Base-by-base conservation (phyloP, 2,797 vertebrate species). In the Vespertilio murinus region DNA sequence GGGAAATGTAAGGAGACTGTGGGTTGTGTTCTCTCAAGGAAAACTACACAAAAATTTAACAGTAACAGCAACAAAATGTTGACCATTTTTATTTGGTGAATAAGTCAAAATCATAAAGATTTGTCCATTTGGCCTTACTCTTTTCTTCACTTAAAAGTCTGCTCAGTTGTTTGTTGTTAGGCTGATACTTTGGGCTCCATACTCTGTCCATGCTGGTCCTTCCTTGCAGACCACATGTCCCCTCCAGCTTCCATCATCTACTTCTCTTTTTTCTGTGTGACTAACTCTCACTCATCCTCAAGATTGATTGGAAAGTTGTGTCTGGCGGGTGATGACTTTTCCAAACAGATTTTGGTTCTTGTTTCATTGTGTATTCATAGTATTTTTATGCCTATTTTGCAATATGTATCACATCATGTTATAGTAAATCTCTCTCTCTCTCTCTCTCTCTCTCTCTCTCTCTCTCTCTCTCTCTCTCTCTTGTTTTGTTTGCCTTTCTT, bases 111-210 rank as follows among this genome's bases (percentile, higher is more conserved):
- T 54, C 73, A 73, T 54, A 49, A 42, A 87, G 52, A 61, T 14
- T 61, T 91, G 40, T 77, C 9, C 18, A 30, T 5, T n/a, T 2
- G 20, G 11, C 9, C 52, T 89, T 14, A 40, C 13, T n/a, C 38
- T 45, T 91, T 45, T 69, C 49, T 38, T 83, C 47, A 35, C 20
- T 79, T 54, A 49, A 33, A 42, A 67, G 16, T 20, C 75, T 64
- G 28, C 12, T 52, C 7, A 13, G 11, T 14, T 75, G 64, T 74
- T 22, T 20, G 2, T 11, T 64, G 56, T 52, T n/a, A 81, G 61
- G 47, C 22, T 40, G 11, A 28, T 4, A 16, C 0, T 0, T 3
- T 49, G n/a, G 47, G 5, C 22, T 3, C 0, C 7, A 2, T 73
- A 22, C 12, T 25, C 40, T 30, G 6, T 25, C n/a, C 23, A 8